phyloP scores from a whole-genome alignment of 2,113 vertebrate genomes.

The Nettapus auritus region DNA sequence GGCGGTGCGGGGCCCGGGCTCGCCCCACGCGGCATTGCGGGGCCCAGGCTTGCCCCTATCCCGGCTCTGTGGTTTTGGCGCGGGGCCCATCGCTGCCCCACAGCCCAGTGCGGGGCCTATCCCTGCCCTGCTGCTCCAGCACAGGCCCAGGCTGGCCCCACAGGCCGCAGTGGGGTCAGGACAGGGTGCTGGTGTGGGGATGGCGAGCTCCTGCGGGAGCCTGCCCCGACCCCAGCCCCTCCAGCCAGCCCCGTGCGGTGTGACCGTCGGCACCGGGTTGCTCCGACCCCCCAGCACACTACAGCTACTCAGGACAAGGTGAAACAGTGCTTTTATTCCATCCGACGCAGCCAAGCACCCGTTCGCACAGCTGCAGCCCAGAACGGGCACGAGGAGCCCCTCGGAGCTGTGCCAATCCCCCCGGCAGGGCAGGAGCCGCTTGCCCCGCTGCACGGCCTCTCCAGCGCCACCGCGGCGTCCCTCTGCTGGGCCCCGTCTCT shows the following conservation, averaged over 20 bases:
- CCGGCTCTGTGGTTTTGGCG: neutral
- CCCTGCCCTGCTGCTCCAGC: neutral
- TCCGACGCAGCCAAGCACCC: neutral
- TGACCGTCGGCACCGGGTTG: neutral
- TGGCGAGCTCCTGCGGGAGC: too few relatives aligned
- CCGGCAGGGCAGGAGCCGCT: neutral
- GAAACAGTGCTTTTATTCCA: constrained; percentile 18
- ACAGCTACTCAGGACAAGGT: neutral
- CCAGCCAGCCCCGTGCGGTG: neutral
- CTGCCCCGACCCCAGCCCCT: too few relatives aligned
- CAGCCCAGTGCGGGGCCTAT: too few relatives aligned
- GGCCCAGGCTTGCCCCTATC: too few relatives aligned
- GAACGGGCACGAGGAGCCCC: neutral
- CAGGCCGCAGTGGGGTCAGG: too few relatives aligned
- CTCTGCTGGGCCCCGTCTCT: neutral
- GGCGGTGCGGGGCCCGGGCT: neutral
- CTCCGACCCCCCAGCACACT: neutral
- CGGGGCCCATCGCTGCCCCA: neutral
- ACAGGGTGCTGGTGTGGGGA: too few relatives aligned
- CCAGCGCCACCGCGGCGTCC: neutral
- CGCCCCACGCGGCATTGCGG: too few relatives aligned
- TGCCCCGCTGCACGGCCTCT: neutral
- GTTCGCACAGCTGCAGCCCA: neutral
- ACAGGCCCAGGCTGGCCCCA: neutral
- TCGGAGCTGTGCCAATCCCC: neutral